Evolutionary conservation across 2,888 invertebrate genomes (phyloP).

Genomic region (Zygaena filipendulae): DNA sequence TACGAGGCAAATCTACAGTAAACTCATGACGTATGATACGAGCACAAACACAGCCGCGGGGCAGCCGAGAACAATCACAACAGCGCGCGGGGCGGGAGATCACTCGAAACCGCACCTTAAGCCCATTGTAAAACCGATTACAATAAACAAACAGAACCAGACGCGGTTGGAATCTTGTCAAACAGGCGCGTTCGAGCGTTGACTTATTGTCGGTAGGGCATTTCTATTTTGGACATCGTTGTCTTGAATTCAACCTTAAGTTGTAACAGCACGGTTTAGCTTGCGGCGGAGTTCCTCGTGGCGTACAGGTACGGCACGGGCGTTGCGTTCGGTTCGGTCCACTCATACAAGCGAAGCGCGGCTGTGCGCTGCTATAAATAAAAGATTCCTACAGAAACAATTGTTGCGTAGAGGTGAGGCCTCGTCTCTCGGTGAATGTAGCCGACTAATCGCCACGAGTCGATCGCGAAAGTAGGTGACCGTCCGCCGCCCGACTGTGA

Average conservation of each 20-base stretch:
- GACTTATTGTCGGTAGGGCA: slow-evolving; percentile 68
- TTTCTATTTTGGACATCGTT: slow-evolving; percentile 36
- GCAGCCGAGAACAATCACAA: slow-evolving; percentile 38
- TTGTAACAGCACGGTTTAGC: slow-evolving; percentile 21
- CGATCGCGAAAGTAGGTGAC: slow-evolving; percentile 69
- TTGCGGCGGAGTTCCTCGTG: slow-evolving; percentile 6
- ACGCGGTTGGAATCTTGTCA: slow-evolving; percentile 70
- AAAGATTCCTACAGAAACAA: slow-evolving; percentile 69
- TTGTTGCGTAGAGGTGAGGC: slow-evolving; percentile 67
- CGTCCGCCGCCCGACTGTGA: slow-evolving; percentile 64
- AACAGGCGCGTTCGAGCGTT: slow-evolving; percentile 68
- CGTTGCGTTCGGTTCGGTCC: slow-evolving; percentile 40
- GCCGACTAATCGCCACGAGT: slow-evolving; percentile 58
- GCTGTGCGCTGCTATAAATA: slow-evolving; percentile 59
- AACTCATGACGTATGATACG: slow-evolving; percentile 64
- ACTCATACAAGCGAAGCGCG: slow-evolving; percentile 47
- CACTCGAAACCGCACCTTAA: slow-evolving; percentile 70
- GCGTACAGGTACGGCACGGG: slow-evolving; percentile 62
- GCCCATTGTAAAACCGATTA: slow-evolving; percentile 69
- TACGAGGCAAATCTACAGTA: slow-evolving; percentile 65
- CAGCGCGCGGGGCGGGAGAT: slow-evolving; percentile 50
- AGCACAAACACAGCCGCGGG: slow-evolving; percentile 60
- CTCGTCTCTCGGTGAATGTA: slow-evolving; percentile 64
- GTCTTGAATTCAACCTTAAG: slow-evolving; percentile 26
- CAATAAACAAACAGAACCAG: slow-evolving; percentile 69